phyloP scores from a whole-genome alignment of 2,888 invertebrate genomes.

The Phoronis australis region DNA sequence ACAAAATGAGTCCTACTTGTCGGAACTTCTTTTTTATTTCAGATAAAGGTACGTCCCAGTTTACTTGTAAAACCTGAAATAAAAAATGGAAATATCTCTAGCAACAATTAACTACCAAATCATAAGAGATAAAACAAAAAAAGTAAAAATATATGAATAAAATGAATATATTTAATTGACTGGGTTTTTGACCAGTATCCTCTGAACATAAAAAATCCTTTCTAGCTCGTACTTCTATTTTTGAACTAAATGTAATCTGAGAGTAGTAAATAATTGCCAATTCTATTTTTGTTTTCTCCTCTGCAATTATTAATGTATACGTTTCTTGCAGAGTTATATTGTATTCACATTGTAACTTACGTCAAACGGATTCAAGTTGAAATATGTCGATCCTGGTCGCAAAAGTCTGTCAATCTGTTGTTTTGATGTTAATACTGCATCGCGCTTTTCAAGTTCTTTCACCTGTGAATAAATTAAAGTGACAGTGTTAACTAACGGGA shows the following conservation, averaged over 20 bases:
- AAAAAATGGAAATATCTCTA: not conserved
- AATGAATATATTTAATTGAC: no score
- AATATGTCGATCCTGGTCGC: slow-evolving; percentile 95
- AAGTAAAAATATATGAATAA: slow-evolving; percentile 2
- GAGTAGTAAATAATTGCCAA: no score
- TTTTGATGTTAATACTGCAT: slow-evolving; percentile 90
- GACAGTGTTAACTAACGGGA: no score
- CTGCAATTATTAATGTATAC: no score
- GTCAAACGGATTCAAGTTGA: slow-evolving; percentile 87
- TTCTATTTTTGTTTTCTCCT: no score
- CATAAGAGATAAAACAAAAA: slow-evolving; percentile 1
- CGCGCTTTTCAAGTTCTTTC: slow-evolving; percentile 96
- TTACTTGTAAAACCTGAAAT: slow-evolving; percentile 55
- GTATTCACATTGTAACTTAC: slow-evolving; percentile 34
- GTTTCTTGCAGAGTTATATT: no score
- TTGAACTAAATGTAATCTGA: no score
- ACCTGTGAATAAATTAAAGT: slow-evolving; percentile 63
- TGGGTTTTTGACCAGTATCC: no score
- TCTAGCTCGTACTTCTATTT: no score
- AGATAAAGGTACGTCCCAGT: slow-evolving; percentile 81
- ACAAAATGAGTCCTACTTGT: no score
- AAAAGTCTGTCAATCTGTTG: slow-evolving; percentile 95
- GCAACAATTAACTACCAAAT: not conserved
- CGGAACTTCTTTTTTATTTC: slow-evolving; percentile 96
- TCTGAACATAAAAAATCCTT: no score